Conservation (phyloP, 2,888 invertebrate genomes). For the Agrochola circellaris region DNA sequence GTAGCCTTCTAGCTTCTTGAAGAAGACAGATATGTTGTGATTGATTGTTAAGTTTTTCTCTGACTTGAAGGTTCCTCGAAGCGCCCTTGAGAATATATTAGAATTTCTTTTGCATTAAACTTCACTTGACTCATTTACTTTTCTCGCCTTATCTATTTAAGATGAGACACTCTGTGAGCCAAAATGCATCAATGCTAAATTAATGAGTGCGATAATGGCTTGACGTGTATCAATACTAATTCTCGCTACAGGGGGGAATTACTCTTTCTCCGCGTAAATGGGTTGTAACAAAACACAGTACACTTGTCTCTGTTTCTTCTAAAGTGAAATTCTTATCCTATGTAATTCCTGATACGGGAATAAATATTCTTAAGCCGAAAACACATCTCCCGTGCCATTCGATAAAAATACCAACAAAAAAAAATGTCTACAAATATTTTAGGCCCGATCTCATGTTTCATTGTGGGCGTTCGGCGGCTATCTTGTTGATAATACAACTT, state of each 20-base stretch:
- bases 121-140: not conserved
- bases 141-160: too few relatives aligned
- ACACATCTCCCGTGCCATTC: not conserved
- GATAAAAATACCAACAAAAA: conserved; percentile 20
- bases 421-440: conserved; percentile 12
- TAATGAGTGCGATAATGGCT: not conserved
- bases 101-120: not conserved
- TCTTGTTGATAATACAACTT: conserved; percentile 51
- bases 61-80: not conserved
- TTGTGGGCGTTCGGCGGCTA: conserved; percentile 20
- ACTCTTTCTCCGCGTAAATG: not conserved
- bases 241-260: not conserved
- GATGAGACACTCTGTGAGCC: too few relatives aligned
- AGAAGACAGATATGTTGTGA: not conserved
- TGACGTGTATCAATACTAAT: not conserved
- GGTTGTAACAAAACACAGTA: not conserved
- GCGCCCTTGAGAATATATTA: conserved; percentile 1
- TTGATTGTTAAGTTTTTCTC: not conserved
- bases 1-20: too few relatives aligned
- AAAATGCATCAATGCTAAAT: not conserved
- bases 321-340: not conserved
- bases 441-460: conserved; percentile 29
- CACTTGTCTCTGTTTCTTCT: not conserved
- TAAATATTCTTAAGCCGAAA: not conserved
- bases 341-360: not conserved